Conservation (phyloP, 2,797 vertebrate species). For the Phalloptychus januarius region DNA sequence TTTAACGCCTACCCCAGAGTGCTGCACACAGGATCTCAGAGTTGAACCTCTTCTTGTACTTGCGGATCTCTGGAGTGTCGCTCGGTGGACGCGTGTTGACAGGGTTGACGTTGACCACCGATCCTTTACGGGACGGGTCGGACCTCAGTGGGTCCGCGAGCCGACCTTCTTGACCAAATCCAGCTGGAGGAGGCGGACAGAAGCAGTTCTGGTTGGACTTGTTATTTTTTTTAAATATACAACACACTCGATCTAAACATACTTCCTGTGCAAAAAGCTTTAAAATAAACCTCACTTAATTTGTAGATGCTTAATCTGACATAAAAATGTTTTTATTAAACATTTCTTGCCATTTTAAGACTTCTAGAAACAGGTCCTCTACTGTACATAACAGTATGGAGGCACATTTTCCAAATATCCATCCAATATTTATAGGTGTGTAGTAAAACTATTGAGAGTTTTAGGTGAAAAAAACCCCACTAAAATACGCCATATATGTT, state of each 20-base stretch:
- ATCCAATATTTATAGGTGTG: neutral
- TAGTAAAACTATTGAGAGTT: no score
- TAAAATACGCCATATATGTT: no score
- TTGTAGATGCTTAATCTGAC: no score
- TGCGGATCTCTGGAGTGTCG: slow-evolving; percentile 92
- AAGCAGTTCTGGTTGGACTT: neutral
- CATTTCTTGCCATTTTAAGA: neutral
- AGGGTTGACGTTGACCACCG: slow-evolving; percentile 91
- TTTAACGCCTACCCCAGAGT: slow-evolving; percentile 83
- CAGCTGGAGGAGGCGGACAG: slow-evolving; percentile 53
- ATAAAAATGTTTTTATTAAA: neutral
- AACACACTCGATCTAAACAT: neutral
- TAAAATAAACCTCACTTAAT: no score
- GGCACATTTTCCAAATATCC: neutral
- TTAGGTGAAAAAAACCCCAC: no score
- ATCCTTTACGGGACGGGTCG: slow-evolving; percentile 89
- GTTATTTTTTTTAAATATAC: neutral
- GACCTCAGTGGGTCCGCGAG: slow-evolving; percentile 86
- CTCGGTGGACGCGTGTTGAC: slow-evolving; percentile 90
- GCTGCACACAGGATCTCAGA: slow-evolving; percentile 92
- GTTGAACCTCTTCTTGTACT: slow-evolving; percentile 95
- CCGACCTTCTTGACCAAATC: slow-evolving; percentile 85
- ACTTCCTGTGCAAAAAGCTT: neutral
- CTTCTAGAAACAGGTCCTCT: neutral
- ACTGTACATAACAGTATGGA: neutral